A percentile compares a stretch with the other conserved stretches of the same genome.
These are phyloP conservation scores for Microcebus griseorufus DNA, from an alignment of 2,113 vertebrate genomes.

Conservation along the genomic window DNA sequence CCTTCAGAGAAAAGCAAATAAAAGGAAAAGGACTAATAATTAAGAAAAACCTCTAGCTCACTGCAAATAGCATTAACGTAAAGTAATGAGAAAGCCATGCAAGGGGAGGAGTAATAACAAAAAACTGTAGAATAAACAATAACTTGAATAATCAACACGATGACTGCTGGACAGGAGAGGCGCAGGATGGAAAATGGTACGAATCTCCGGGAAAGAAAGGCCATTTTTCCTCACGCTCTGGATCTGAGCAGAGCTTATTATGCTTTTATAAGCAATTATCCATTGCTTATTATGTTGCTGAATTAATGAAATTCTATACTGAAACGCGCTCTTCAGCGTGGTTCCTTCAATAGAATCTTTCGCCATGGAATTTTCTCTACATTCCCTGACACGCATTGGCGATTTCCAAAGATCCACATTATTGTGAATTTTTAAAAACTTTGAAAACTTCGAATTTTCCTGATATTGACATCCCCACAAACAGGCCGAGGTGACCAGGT, in stretches of 20 bases:
- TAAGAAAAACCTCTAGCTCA: slow-evolving; percentile 75
- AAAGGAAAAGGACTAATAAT: slow-evolving; percentile 65
- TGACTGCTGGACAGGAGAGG: slow-evolving; percentile 71
- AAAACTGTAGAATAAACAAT: slow-evolving; percentile 64
- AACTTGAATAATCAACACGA: slow-evolving; percentile 70
- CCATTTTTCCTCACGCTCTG: slow-evolving; percentile 63
- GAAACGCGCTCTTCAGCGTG: not conserved
- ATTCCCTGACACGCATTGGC: not conserved
- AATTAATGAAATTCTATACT: slow-evolving; percentile 43
- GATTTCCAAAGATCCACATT: not conserved
- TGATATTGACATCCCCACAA: not conserved
- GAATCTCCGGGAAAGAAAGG: slow-evolving; percentile 34
- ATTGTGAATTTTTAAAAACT: not conserved
- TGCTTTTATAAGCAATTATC: not conserved
- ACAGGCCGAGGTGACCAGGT: not conserved
- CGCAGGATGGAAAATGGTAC: slow-evolving; percentile 50
- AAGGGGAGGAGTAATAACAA: slow-evolving; percentile 56
- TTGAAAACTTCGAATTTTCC: not conserved
- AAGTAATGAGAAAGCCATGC: slow-evolving; percentile 74
- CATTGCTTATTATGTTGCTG: slow-evolving; percentile 45
- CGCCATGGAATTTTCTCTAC: slow-evolving; percentile 7
- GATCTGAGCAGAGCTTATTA: slow-evolving; percentile 56
- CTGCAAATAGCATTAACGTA: slow-evolving; percentile 77
- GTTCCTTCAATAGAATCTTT: not conserved
- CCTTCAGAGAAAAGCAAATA: slow-evolving; percentile 67